These are phyloP conservation scores for Holothuria scabra DNA, from an alignment of 53 echinoderm and acorn worm species.

Conservation along the genomic window DNA sequence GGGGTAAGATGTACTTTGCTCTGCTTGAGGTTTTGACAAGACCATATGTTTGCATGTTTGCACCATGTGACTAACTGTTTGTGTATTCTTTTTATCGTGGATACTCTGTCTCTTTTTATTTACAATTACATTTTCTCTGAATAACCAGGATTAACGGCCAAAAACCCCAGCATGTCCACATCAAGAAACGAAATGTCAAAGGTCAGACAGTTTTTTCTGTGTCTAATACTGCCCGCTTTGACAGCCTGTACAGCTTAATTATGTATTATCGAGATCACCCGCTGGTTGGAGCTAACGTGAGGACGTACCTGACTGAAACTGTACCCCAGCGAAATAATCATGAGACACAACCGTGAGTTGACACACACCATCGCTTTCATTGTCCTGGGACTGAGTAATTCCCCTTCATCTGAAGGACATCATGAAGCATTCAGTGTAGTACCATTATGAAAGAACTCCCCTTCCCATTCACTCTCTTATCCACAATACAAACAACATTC, in stretches of 20 bases:
- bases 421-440: neutral
- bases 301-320: constrained; percentile 65
- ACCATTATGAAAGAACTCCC: no score
- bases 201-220: constrained; percentile 31
- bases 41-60: constrained; percentile 14
- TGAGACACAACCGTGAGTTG: constrained; percentile 85
- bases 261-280: constrained; percentile 77
- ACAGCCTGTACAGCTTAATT: constrained; percentile 82
- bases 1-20: no score
- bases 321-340: constrained; percentile 83
- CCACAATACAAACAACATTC: no score
- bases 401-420: neutral
- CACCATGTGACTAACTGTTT: constrained; percentile 23
- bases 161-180: constrained; percentile 44
- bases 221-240: constrained; percentile 58
- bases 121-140: constrained; percentile 1
- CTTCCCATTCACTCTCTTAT: no score
- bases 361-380: neutral
- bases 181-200: constrained; percentile 42
- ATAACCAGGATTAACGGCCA: constrained; percentile 31
- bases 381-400: neutral
- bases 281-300: constrained; percentile 74
- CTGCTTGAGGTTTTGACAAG: no score
- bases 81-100: neutral
- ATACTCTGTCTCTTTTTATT: constrained; percentile 1